Evolutionary conservation across 2,888 invertebrate species (phyloP).

Genomic region (Piscicola geometra): DNA sequence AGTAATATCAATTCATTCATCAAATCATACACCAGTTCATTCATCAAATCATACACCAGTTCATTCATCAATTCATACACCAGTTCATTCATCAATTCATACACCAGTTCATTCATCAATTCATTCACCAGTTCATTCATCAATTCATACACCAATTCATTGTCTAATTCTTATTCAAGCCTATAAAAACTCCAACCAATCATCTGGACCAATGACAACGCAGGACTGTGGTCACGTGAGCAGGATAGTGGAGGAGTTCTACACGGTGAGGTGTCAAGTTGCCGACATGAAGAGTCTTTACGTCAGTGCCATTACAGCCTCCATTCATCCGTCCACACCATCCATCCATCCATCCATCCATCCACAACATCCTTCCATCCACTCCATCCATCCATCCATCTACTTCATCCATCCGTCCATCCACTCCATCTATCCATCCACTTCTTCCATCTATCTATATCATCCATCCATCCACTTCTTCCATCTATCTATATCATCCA

Average conservation of each 20-base stretch:
- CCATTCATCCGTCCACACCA: too few species aligned
- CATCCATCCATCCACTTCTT: too few species aligned
- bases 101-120: neutral
- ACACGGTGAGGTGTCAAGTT: conserved; percentile 90
- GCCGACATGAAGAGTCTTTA: conserved; percentile 92
- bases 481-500: too few species aligned
- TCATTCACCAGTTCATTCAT: neutral
- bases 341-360: neutral
- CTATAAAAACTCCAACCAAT: neutral
- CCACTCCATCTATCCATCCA: neutral
- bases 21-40: neutral
- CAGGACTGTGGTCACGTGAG: conserved; percentile 91
- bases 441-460: too few species aligned
- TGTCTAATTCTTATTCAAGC: conserved; percentile 1
- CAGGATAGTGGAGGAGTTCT: conserved; percentile 88
- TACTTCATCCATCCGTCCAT: neutral
- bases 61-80: neutral
- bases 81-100: neutral
- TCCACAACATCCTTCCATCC: neutral
- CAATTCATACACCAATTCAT: neutral
- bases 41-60: neutral
- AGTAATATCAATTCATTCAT: too few species aligned
- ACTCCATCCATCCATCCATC: too few species aligned
- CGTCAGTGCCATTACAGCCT: conserved; percentile 48
- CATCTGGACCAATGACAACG: neutral